A percentile compares a stretch with the other conserved stretches of the same genome.
Evolutionary conservation across 2,113 vertebrate species (phyloP).

Genomic region (Oxygymnocypris stewartii): DNA sequence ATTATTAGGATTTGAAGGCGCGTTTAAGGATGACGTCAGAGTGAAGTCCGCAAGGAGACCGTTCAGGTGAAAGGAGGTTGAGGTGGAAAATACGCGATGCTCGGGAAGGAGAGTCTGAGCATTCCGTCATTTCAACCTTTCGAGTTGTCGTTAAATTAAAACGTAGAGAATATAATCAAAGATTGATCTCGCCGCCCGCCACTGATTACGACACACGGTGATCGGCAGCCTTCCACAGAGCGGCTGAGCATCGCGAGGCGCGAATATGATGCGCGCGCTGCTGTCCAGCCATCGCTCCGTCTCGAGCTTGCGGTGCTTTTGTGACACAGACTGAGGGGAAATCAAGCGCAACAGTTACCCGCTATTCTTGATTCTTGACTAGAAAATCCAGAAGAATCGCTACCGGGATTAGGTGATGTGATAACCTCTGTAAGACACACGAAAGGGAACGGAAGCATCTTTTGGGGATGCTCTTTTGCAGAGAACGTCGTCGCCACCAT

Average conservation of each 20-base stretch:
- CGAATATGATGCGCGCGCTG: slow-evolving; percentile 18
- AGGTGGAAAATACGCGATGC: slow-evolving; percentile 6
- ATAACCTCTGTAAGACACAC: slow-evolving; percentile 7
- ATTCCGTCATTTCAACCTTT: not conserved
- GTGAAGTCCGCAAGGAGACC: slow-evolving; percentile 17
- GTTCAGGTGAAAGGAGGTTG: slow-evolving; percentile 44
- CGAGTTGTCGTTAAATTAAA: not conserved
- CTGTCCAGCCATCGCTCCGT: slow-evolving; percentile 7
- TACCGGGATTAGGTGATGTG: not conserved
- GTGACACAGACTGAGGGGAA: not conserved
- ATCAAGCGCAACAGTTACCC: slow-evolving; percentile 42
- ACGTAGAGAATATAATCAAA: not conserved
- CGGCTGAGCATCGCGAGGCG: not conserved
- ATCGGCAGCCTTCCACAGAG: not conserved
- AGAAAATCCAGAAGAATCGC: not conserved
- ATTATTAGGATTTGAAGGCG: slow-evolving; percentile 28
- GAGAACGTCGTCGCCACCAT: slow-evolving; percentile 28
- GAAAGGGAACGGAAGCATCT: slow-evolving; percentile 29
- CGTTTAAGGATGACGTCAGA: slow-evolving; percentile 45
- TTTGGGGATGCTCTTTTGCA: slow-evolving; percentile 16
- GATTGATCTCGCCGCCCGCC: not conserved
- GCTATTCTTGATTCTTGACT: not conserved
- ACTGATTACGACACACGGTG: slow-evolving; percentile 20
- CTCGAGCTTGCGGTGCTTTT: slow-evolving; percentile 20
- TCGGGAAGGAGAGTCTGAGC: not conserved